phyloP scores from a whole-genome alignment of 2,113 vertebrate species.

The Ailuropoda melanoleuca region DNA sequence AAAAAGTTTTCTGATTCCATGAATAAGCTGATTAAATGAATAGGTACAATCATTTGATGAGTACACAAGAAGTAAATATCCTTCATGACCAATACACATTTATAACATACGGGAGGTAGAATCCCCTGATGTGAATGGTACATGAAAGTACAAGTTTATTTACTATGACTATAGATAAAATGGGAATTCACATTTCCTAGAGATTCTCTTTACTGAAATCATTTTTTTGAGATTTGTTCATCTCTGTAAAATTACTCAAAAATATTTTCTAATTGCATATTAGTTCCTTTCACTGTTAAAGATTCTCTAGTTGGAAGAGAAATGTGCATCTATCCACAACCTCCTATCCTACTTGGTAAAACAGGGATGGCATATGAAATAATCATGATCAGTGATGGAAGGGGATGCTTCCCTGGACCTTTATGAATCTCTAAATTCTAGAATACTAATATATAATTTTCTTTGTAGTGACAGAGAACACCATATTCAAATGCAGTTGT shows the following conservation, averaged over 20 bases:
- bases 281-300: not conserved
- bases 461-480: not conserved
- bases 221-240: not conserved
- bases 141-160: not conserved
- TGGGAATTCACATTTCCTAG: not conserved
- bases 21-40: conserved; percentile 12
- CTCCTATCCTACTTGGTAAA: not conserved
- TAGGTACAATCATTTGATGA: not conserved
- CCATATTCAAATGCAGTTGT: not conserved
- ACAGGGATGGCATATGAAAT: not conserved
- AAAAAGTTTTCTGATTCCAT: not conserved
- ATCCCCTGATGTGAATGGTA: not conserved
- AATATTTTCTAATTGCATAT: not conserved
- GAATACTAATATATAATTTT: not conserved
- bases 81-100: not conserved
- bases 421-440: not conserved
- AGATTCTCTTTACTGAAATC: not conserved
- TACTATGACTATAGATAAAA: not conserved
- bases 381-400: not conserved
- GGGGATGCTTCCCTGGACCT: not conserved
- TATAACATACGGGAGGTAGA: not conserved
- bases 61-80: not conserved
- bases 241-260: not conserved
- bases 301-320: not conserved
- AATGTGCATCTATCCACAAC: not conserved